Percentiles rank a stretch among this genome's conserved stretches.
Conservation (phyloP, 2,797 vertebrate species). For the Poeciliopsis paucimaculata region DNA sequence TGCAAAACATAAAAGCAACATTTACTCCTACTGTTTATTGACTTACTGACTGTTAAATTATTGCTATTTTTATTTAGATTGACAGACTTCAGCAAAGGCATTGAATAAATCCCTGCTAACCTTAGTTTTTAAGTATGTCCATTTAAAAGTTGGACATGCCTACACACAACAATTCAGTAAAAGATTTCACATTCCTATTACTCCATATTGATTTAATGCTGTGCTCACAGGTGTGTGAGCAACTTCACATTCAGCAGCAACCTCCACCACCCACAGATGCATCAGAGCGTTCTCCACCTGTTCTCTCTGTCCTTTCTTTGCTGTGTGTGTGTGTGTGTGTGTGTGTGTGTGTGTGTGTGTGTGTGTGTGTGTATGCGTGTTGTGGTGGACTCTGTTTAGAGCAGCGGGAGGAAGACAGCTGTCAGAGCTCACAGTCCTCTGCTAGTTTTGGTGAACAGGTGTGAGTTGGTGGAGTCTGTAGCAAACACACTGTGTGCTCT, state of each 20-base stretch:
- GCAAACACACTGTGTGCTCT: conserved; percentile 32
- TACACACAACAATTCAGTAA: background rate
- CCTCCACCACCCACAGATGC: conserved; percentile 44
- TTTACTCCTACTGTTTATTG: background rate
- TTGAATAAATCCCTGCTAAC: background rate
- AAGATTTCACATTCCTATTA: background rate
- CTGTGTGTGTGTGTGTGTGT: conserved; percentile 15
- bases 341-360: conserved; percentile 14
- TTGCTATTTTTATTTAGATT: background rate
- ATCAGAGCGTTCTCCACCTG: conserved; percentile 47
- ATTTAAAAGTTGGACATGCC: background rate
- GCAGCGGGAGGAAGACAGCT: conserved; percentile 57
- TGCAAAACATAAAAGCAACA: background rate
- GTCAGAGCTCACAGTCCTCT: conserved; percentile 61
- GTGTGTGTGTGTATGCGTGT: too few species aligned
- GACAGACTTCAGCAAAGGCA: background rate
- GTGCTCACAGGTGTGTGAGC: conserved; percentile 19
- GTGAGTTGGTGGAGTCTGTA: conserved; percentile 51
- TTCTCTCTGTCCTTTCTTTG: conserved; percentile 17
- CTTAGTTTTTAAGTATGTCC: background rate
- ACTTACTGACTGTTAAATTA: background rate
- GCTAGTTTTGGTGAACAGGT: conserved; percentile 70
- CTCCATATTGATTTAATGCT: background rate
- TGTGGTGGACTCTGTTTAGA: conserved; percentile 34
- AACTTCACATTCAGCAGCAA: conserved; percentile 31